A percentile compares a stretch with the other conserved stretches of the same genome.
These are phyloP conservation scores for Thumatha senex DNA, from an alignment of 2,888 invertebrate genomes.

Conservation along the genomic window DNA sequence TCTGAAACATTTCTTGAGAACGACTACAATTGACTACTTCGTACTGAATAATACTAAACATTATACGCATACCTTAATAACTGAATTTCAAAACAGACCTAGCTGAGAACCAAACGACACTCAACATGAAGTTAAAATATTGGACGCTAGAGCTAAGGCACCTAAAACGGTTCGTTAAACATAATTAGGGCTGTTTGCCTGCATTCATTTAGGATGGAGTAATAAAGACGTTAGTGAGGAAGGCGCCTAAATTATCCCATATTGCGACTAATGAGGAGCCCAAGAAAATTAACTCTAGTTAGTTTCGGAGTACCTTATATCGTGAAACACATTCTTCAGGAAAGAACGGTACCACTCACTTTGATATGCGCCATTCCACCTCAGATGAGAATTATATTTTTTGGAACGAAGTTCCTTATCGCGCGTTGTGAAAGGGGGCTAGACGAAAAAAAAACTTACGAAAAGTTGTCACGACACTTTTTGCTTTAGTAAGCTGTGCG, in stretches of 20 bases:
- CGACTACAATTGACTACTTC: no score
- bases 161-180: slow-evolving; percentile 9
- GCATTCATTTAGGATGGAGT: background rate
- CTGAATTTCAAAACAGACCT: background rate
- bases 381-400: background rate
- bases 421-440: no score
- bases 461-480: no score
- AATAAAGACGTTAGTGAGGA: background rate
- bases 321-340: no score
- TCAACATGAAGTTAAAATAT: background rate
- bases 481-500: no score
- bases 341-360: no score
- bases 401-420: no score
- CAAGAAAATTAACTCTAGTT: background rate
- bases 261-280: background rate
- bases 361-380: no score
- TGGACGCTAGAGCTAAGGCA: background rate
- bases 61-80: background rate
- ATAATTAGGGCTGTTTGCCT: background rate
- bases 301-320: background rate
- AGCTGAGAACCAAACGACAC: background rate
- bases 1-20: no score
- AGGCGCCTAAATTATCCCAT: background rate
- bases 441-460: no score
- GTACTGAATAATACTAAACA: background rate